Conservation (phyloP, 2,888 invertebrate genomes). For the Macrostomum cliftonense region DNA sequence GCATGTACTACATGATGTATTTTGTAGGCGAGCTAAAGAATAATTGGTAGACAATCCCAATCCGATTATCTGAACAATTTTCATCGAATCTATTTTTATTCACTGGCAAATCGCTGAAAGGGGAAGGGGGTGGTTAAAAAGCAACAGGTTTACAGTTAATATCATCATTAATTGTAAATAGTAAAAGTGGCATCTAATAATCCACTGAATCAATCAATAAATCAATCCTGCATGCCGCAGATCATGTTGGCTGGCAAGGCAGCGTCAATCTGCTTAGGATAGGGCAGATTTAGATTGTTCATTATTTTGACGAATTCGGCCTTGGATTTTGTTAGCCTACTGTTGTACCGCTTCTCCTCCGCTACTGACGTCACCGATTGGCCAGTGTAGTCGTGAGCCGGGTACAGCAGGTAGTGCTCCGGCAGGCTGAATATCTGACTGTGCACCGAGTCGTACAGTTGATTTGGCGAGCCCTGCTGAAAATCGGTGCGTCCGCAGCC, state of each 20-base stretch:
- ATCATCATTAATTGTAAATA: too few relatives aligned
- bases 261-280: conserved; percentile 81
- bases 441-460: conserved; percentile 69
- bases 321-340: conserved; percentile 53
- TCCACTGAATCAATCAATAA: too few relatives aligned
- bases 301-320: conserved; percentile 71
- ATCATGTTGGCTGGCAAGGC: conserved; percentile 71
- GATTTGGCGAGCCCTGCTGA: conserved; percentile 59
- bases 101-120: too few relatives aligned
- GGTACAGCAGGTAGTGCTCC: conserved; percentile 61
- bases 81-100: too few relatives aligned
- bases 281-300: conserved; percentile 72
- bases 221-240: conserved; percentile 45
- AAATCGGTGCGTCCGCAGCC: conserved; percentile 97
- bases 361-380: conserved; percentile 64
- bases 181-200: too few relatives aligned
- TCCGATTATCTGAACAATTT: too few relatives aligned
- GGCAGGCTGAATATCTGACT: conserved; percentile 67
- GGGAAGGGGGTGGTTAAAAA: too few relatives aligned
- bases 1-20: too few relatives aligned
- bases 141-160: too few relatives aligned
- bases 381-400: conserved; percentile 83
- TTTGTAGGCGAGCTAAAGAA: too few relatives aligned
- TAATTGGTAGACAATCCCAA: too few relatives aligned
- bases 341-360: conserved; percentile 73